Evolutionary conservation across 2,888 invertebrate species (phyloP), one percentile per base, ranked within the genome.

Genomic region (Horisme vitalbata): DNA sequence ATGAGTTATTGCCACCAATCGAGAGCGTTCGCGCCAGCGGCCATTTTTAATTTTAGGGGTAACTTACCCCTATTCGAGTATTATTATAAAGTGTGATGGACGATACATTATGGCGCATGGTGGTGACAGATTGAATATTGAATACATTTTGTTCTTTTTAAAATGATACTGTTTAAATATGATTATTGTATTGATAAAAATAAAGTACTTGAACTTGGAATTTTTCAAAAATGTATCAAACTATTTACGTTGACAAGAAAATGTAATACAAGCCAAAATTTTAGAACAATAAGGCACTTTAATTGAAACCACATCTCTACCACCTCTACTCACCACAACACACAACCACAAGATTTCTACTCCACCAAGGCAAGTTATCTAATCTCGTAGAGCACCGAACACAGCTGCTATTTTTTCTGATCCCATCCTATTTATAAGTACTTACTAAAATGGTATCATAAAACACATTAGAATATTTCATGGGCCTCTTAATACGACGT

Each of bases 41-140:
- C 88, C 88, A 89, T 89, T 87, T 88, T 89, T 88, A 86, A 88
- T 88, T 88, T 86, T 83, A 83, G 82, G 88, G 87, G 86, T 79
- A 77, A 72, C 64, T 74, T 75, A 79, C 84, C 87, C 86, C 75
- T 75, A 61, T 64, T 59, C 56, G 59, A 64, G 72, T 80, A 75
- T 77, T 81, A 79, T 80, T 83, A 78, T 55, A 55, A 39, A 49
- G 39, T 49, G 44, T 39, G 49, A 49, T 52, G 48, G 49, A 44
- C 43, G 52, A 47, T 51, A 49, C 46, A 39, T 52, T 49, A 55
- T 43, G 39, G 37, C 26, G 37, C 36, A 32, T 45, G 55, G 45
- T 34, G 51, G 41, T 52, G 56, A 56, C 56, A 48, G 54, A 56
- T 56, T 44, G 32, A 33, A 45, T 45, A 28, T 45, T n/a, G 18